Evolutionary conservation across 2,888 invertebrate genomes (phyloP), one percentile per base, ranked within the genome.

Genomic region (Punctoribates punctum): DNA sequence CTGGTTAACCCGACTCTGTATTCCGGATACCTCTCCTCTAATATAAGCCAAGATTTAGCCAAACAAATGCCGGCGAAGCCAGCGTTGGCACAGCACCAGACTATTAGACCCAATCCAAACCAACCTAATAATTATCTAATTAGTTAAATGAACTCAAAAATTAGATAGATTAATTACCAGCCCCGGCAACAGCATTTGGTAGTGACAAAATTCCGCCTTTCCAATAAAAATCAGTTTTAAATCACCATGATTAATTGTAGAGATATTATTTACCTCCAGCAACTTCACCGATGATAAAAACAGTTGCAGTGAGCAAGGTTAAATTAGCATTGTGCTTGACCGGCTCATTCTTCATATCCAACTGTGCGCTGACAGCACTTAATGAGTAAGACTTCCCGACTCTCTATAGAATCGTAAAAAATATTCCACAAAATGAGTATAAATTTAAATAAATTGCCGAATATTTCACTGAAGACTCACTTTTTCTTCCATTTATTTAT

Each of bases 31-130:
- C 89, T 84, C 73, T 88, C 85, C 82, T 90, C 89, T 0, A 93
- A 90, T 72, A 94, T 88, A 0, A 89, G 85, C 94, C 94, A 94
- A 83, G 92, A 90, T 80, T 89, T 87, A 0, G 93, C 92, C 23
- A 94, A 86, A 54, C 93, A 84, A 46, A 88, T 87, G 0, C 94
- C 93, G 0, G 93, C 93, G 83, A 93, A 94, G 73, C 92, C 88
- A 0, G 90, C 88, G 73, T 88, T 85, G 1, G 86, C 81, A 78
- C 88, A 88, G 83, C 89, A 87, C 74, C 88, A 77, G 0, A 89
- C 78, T 8, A 90, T 85, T 27, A 90, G 79, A 0, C 88, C 84
- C 0, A 90, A 82, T 0, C 90, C 90, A 29, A 88, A 84, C 88
- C 89, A 90, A 60, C 90, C 90, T 67, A 13, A 6, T 27, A 8